Evolutionary conservation across 64 coral and sea anemone species (phyloP).

Genomic region (Montipora sp.): DNA sequence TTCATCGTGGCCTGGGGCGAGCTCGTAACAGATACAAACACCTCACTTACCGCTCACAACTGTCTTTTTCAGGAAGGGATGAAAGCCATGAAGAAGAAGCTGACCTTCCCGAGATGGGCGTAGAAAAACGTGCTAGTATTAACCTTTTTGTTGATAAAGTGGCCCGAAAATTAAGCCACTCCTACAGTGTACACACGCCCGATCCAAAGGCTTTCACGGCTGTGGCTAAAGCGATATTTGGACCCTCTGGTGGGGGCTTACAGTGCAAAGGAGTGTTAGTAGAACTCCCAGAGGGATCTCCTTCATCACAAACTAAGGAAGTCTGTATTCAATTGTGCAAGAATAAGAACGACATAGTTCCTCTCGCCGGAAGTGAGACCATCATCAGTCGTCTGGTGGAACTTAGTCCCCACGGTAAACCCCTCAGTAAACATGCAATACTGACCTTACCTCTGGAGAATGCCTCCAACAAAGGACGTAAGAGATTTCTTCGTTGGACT

Average conservation of each 20-base stretch:
- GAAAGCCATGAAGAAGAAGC: neutral
- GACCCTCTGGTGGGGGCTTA: slow-evolving; percentile 12
- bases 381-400: slow-evolving; percentile 27
- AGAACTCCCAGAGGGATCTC: slow-evolving; percentile 15
- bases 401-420: slow-evolving; percentile 14
- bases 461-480: neutral
- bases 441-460: neutral
- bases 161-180: neutral
- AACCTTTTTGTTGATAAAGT: slow-evolving; percentile 28
- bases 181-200: slow-evolving; percentile 2
- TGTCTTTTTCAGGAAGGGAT: neutral
- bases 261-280: slow-evolving; percentile 5
- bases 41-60: too few relatives aligned
- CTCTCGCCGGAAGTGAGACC: neutral
- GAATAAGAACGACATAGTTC: neutral
- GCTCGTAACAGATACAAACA: too few relatives aligned
- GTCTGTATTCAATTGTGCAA: slow-evolving; percentile 44
- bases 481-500: slow-evolving; percentile 30
- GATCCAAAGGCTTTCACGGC: slow-evolving; percentile 20
- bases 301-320: slow-evolving; percentile 19
- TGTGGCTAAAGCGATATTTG: slow-evolving; percentile 41
- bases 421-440: neutral
- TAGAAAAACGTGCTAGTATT: slow-evolving; percentile 8
- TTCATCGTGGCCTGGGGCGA: too few relatives aligned
- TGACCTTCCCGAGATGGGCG: neutral